Evolutionary conservation across 1,140 invertebrate species (phyloP).

Genomic region (Caenorhabditis brenneri): DNA sequence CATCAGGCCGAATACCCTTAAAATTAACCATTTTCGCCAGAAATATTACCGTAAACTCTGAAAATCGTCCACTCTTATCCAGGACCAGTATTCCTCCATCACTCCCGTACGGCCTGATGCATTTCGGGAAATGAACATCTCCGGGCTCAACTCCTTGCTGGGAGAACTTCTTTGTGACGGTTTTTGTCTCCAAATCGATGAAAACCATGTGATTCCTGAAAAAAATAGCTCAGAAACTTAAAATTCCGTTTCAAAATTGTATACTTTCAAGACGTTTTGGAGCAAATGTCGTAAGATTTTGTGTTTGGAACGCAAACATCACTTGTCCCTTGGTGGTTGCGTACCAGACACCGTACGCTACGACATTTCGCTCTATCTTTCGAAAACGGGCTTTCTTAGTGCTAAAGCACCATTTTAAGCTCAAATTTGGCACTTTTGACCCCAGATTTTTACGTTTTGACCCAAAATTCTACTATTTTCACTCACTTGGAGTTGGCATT

Average conservation of each 20-base stretch:
- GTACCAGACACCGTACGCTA: too few species aligned
- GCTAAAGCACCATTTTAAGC: too few species aligned
- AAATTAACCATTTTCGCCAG: background rate
- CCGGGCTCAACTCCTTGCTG: conserved; percentile 62
- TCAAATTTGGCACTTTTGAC: too few species aligned
- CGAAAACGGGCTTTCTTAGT: background rate
- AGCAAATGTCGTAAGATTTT: too few species aligned
- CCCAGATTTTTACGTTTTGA: too few species aligned
- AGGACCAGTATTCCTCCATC: conserved; percentile 62
- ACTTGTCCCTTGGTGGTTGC: too few species aligned
- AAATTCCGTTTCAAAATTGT: conserved; percentile 30
- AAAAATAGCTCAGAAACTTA: conserved; percentile 30
- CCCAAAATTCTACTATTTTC: background rate
- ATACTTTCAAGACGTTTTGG: conserved; percentile 8
- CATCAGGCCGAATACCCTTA: background rate
- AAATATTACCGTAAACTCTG: background rate
- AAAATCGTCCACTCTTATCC: conserved; percentile 68
- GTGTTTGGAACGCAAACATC: too few species aligned
- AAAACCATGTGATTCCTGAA: conserved; percentile 64
- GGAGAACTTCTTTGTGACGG: conserved; percentile 54
- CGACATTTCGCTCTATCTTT: too few species aligned
- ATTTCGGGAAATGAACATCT: conserved; percentile 67
- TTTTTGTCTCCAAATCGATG: conserved; percentile 59
- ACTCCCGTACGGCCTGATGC: conserved; percentile 59
- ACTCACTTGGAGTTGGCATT: conserved; percentile 70